phyloP scores from a whole-genome alignment of 2,888 invertebrate species.

The Azorinus chamasolen region DNA sequence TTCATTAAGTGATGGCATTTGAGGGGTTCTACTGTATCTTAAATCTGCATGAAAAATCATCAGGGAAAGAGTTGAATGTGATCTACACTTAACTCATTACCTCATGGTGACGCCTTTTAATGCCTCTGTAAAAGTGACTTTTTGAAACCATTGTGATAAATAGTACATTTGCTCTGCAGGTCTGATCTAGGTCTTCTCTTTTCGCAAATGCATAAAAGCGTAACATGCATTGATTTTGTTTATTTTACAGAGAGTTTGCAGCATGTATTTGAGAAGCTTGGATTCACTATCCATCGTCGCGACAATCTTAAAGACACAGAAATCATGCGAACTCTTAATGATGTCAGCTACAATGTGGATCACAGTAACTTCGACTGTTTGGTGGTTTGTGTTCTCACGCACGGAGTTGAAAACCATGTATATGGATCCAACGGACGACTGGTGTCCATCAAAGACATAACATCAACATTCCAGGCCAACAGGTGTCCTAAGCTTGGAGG shows the following conservation, averaged over 20 bases:
- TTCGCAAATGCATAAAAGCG: too few relatives aligned
- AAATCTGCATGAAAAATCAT: too few relatives aligned
- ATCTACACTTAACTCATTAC: too few relatives aligned
- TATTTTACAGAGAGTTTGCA: constrained; percentile 66
- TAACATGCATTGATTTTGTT: too few relatives aligned
- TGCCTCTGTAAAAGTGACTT: too few relatives aligned
- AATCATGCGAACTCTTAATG: constrained; percentile 67
- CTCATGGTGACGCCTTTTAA: too few relatives aligned
- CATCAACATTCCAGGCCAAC: constrained; percentile 69
- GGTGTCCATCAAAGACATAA: constrained; percentile 72
- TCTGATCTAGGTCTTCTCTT: too few relatives aligned
- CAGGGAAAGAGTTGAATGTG: too few relatives aligned
- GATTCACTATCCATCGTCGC: constrained; percentile 66
- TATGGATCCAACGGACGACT: constrained; percentile 76
- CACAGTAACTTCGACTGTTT: constrained; percentile 80
- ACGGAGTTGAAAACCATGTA: constrained; percentile 76
- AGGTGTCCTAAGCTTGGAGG: constrained; percentile 76
- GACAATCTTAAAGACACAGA: constrained; percentile 69
- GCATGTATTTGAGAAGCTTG: constrained; percentile 70
- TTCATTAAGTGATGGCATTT: too few relatives aligned
- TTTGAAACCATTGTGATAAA: too few relatives aligned
- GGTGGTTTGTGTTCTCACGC: constrained; percentile 82
- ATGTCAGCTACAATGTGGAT: constrained; percentile 63
- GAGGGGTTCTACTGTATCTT: too few relatives aligned
- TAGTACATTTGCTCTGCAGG: too few relatives aligned